Evolutionary conservation across 1,140 invertebrate species (phyloP).

Genomic region (Rhizoglyphus robini): DNA sequence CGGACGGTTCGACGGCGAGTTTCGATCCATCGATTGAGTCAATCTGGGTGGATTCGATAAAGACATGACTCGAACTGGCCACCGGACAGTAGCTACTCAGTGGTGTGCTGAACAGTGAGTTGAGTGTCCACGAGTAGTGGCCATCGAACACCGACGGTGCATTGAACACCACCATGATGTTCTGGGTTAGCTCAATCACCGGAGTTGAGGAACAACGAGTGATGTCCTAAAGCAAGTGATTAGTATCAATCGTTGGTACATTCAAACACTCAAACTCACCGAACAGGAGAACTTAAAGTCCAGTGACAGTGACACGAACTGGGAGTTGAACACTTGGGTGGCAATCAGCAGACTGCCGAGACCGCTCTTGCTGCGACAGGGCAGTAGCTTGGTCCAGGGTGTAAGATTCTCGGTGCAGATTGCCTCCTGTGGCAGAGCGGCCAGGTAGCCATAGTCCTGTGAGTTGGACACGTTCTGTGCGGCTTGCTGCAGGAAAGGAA

Average conservation of each 20-base stretch:
- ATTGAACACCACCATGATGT: conserved; percentile 73
- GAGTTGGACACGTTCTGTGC: not conserved
- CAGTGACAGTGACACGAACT: conserved; percentile 79
- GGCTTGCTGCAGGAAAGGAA: conserved; percentile 38
- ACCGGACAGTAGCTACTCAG: conserved; percentile 61
- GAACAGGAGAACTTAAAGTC: conserved; percentile 65
- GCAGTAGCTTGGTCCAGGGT: conserved; percentile 90
- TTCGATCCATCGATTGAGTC: conserved; percentile 26
- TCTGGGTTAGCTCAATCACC: conserved; percentile 59
- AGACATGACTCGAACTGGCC: conserved; percentile 57
- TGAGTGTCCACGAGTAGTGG: conserved; percentile 55
- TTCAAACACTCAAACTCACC: too few relatives aligned
- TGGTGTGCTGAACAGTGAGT: conserved; percentile 68
- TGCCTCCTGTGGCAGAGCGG: conserved; percentile 78
- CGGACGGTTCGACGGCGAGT: conserved; percentile 14
- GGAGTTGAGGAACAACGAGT: conserved; percentile 46
- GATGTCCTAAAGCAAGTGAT: conserved; percentile 30
- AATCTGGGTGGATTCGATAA: conserved; percentile 57
- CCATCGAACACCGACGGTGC: conserved; percentile 31
- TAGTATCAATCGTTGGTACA: too few relatives aligned
- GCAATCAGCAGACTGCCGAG: conserved; percentile 76
- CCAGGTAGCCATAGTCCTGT: conserved; percentile 26
- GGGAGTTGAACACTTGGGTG: conserved; percentile 74
- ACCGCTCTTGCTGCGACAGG: conserved; percentile 59
- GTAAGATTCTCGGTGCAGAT: conserved; percentile 98